Base-by-base conservation (phyloP, 2,888 invertebrate genomes). In the Dermolepida albohirtum region DNA sequence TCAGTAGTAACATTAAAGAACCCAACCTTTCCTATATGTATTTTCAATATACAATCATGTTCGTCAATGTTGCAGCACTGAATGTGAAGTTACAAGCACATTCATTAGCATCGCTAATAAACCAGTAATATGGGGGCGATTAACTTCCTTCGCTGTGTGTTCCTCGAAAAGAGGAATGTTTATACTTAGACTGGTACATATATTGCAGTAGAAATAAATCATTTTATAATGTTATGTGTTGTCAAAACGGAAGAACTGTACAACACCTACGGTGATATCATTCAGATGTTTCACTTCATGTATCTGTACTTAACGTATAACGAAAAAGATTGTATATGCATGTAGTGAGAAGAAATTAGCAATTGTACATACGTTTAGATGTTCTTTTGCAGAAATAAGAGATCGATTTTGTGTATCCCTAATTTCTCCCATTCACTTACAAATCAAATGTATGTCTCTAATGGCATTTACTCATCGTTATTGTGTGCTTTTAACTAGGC, bases 101-200 rank as follows among this genome's bases (percentile, higher is more conserved):
- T 71, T 71, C 71, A 71, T 71, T 71, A 71, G 71, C 71, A 71
- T 71, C 71, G 67, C 67, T 69, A 71, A 71, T 69, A 69, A 69
- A 67, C 16, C 67, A 34, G 63, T 17, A 54, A 52, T 52, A 63
- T 63, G 67, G 52, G 63, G 67, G 67, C 67, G 67, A 63, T 43
- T 41, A 17, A 63, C 63, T 67, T 67, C 67, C 67, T 67, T 63
- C 50, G 22, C 41, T 52, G 52, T 51, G 52, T 52, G 16, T 64
- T 62, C 14, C 12, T 29, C 16, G 49, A 22, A 47, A 47, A 47
- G 34, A 47, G 34, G 6, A 47, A 57, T 41, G 54, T 39, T 40
- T 8, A 16, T 27, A 43, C 4, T 12, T 41, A 27, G 34, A 43
- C n/a, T 41, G 41, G 41, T 11, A 41, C 22, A 65, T 34, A 51